A percentile compares a stretch with the other conserved stretches of the same genome.
Conservation (phyloP, 2,888 invertebrate genomes). For the Actias luna region DNA sequence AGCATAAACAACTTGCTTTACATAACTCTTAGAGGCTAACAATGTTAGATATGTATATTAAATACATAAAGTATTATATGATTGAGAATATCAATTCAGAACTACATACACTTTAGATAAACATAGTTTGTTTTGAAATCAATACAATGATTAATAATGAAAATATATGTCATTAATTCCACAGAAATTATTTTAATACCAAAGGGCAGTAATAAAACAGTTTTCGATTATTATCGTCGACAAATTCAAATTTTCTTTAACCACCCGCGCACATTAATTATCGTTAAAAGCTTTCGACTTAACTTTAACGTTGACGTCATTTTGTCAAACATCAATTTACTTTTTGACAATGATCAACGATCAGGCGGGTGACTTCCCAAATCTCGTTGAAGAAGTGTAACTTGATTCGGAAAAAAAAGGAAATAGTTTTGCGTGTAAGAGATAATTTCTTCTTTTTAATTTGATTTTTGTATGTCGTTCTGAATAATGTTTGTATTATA, state of each 20-base stretch:
- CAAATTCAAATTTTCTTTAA: conserved; percentile 40
- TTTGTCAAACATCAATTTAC: conserved; percentile 76
- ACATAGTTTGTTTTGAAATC: too few relatives aligned
- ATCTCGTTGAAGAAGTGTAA: background rate
- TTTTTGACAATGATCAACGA: conserved; percentile 75
- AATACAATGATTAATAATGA: too few relatives aligned
- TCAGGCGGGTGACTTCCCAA: conserved; percentile 32
- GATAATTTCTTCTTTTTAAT: background rate
- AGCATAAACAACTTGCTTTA: too few relatives aligned
- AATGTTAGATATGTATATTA: too few relatives aligned
- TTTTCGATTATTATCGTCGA: conserved; percentile 37
- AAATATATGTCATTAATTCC: conserved; percentile 12
- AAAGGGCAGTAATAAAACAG: conserved; percentile 23
- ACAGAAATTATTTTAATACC: conserved; percentile 20
- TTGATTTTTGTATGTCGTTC: too few relatives aligned
- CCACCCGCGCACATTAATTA: conserved; percentile 62
- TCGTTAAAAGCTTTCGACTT: conserved; percentile 70
- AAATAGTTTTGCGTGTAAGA: too few relatives aligned
- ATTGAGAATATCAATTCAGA: too few relatives aligned
- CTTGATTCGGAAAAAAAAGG: too few relatives aligned
- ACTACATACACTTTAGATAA: too few relatives aligned
- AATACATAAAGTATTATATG: too few relatives aligned
- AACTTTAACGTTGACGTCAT: conserved; percentile 66
- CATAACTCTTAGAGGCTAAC: too few relatives aligned
- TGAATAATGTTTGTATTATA: too few relatives aligned